Conservation (phyloP, 2,888 invertebrate genomes). For the Lapara coniferarum region DNA sequence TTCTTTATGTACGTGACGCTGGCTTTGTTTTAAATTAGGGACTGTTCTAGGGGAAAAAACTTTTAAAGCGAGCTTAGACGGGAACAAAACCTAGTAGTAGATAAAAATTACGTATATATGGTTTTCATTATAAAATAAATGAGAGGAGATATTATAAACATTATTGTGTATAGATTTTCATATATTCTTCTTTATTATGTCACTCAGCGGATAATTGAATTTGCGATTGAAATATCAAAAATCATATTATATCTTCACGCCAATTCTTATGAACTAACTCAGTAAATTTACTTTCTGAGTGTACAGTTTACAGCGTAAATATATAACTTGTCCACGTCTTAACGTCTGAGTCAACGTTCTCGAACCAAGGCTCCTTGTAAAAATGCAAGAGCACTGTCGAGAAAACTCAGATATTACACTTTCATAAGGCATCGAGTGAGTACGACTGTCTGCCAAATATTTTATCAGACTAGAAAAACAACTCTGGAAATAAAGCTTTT, state of each 20-base stretch:
- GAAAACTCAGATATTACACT: constrained; percentile 33
- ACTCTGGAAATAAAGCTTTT: neutral
- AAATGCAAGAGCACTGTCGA: constrained; percentile 37
- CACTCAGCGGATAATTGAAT: neutral
- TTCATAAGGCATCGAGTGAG: constrained; percentile 30
- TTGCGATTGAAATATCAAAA: neutral
- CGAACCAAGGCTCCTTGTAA: constrained; percentile 34
- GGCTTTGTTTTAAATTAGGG: no score
- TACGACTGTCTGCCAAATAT: neutral
- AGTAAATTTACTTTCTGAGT: neutral
- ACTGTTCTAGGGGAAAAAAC: no score
- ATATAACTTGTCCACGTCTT: neutral
- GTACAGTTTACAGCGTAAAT: neutral
- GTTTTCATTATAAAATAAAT: no score
- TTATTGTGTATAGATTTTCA: no score
- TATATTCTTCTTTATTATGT: neutral
- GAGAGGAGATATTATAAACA: no score
- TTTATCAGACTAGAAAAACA: neutral
- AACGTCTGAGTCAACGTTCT: neutral
- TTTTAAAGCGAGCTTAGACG: no score
- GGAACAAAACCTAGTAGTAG: no score
- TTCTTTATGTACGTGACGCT: no score
- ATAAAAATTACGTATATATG: no score
- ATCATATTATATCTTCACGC: no score
- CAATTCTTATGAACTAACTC: no score